These are phyloP conservation scores for Anguilla marmorata DNA, from an alignment of 2,797 vertebrate species.

Conservation along the genomic window DNA sequence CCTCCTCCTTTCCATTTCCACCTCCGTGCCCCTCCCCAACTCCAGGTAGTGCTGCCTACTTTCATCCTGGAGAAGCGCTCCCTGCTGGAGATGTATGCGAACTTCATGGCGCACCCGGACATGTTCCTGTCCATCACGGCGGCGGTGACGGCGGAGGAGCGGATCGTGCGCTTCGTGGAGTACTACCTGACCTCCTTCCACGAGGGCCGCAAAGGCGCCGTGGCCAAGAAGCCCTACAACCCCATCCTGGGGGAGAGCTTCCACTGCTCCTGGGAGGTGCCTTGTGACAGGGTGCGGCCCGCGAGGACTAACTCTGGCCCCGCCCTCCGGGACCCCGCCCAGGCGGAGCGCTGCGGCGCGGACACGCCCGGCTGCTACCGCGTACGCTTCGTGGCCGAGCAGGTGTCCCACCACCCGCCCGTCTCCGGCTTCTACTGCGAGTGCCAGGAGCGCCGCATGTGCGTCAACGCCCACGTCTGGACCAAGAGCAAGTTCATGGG, in stretches of 20 bases:
- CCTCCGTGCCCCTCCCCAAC: conserved; percentile 19
- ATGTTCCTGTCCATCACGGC: conserved; percentile 79
- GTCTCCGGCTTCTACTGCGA: conserved; percentile 88
- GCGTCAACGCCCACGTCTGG: conserved; percentile 82
- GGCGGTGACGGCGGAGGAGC: conserved; percentile 78
- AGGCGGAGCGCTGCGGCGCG: conserved; percentile 43
- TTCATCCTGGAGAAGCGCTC: conserved; percentile 90
- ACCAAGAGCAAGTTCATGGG: conserved; percentile 94
- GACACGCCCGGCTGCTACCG: conserved; percentile 62
- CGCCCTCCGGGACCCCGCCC: conserved; percentile 1
- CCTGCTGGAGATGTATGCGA: conserved; percentile 88
- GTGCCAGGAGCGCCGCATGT: conserved; percentile 83
- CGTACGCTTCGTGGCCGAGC: conserved; percentile 83
- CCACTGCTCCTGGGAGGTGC: conserved; percentile 86
- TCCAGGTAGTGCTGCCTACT: conserved; percentile 86
- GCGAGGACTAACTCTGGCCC: conserved; percentile 60
- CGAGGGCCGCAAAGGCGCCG: conserved; percentile 82
- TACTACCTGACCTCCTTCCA: conserved; percentile 89
- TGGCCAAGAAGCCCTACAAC: conserved; percentile 91
- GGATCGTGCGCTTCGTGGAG: conserved; percentile 84
- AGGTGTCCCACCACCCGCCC: conserved; percentile 86
- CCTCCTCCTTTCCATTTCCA: background rate
- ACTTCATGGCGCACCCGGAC: conserved; percentile 89
- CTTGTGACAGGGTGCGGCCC: conserved; percentile 73
- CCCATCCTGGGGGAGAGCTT: conserved; percentile 86